A percentile compares a stretch with the other conserved stretches of the same genome.
These are phyloP conservation scores for Darevskia nairensis DNA, from an alignment of 2,797 vertebrate genomes.

Conservation along the genomic window DNA sequence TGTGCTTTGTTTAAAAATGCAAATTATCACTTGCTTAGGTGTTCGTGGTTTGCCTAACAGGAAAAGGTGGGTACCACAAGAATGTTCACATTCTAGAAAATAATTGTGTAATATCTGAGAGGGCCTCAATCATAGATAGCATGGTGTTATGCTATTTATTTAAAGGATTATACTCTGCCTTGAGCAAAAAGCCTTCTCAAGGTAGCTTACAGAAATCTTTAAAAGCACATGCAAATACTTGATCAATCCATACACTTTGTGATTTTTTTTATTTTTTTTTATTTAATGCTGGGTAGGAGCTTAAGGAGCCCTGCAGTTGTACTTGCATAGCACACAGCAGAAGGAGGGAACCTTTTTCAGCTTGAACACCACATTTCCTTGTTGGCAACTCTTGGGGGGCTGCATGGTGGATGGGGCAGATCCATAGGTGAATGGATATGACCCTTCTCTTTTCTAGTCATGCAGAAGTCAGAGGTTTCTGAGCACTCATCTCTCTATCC, in stretches of 20 bases:
- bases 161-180: background rate
- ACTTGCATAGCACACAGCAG: background rate
- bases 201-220: background rate
- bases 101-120: background rate
- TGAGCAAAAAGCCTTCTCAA: background rate
- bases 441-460: no score
- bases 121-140: background rate
- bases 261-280: background rate
- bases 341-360: no score
- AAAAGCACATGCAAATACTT: background rate
- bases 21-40: background rate
- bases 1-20: background rate
- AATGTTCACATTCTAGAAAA: background rate
- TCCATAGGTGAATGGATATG: no score
- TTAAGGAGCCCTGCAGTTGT: background rate
- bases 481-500: no score
- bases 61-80: background rate
- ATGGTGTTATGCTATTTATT: background rate
- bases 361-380: no score
- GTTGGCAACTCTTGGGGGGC: no score
- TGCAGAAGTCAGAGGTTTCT: no score
- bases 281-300: background rate
- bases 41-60: background rate
- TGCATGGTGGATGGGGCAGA: no score
- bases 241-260: background rate